phyloP scores from a whole-genome alignment of 2,888 invertebrate genomes.

The Chrysodeixis includens region DNA sequence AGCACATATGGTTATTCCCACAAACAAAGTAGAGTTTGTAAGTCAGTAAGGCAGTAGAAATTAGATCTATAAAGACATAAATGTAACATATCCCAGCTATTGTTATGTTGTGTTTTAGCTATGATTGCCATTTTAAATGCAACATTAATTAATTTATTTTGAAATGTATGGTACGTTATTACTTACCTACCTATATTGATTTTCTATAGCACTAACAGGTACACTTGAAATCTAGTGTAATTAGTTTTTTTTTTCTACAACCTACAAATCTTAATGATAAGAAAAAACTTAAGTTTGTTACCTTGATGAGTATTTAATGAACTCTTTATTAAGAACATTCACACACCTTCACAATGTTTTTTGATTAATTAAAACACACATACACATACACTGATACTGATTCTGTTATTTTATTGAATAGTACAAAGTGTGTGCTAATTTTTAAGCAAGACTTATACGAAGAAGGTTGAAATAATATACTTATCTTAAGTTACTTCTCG shows the following conservation, averaged over 20 bases:
- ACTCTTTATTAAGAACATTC: neutral
- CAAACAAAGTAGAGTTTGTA: slow-evolving; percentile 26
- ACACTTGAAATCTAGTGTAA: slow-evolving; percentile 13
- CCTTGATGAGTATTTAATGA: neutral
- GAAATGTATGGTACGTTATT: too few species aligned
- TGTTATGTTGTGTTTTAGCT: too few species aligned
- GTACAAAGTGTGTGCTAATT: neutral
- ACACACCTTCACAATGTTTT: neutral
- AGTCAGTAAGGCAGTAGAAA: slow-evolving; percentile 22
- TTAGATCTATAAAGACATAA: too few species aligned
- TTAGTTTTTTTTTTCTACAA: too few species aligned
- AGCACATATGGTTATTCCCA: slow-evolving; percentile 34
- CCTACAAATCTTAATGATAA: too few species aligned
- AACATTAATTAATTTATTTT: too few species aligned
- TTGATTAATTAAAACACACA: neutral
- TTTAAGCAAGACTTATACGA: slow-evolving; percentile 14
- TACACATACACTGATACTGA: neutral
- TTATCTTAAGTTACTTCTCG: slow-evolving; percentile 10
- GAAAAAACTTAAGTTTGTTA: too few species aligned
- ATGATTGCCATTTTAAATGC: too few species aligned
- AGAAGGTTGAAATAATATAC: slow-evolving; percentile 20
- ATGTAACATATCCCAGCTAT: too few species aligned
- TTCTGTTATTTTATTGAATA: neutral
- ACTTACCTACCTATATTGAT: too few species aligned
- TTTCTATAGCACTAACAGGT: too few species aligned